Percentiles rank a stretch among this genome's conserved stretches.
Conservation (phyloP, 1,140 invertebrate genomes). For the Drosophila dunni region DNA sequence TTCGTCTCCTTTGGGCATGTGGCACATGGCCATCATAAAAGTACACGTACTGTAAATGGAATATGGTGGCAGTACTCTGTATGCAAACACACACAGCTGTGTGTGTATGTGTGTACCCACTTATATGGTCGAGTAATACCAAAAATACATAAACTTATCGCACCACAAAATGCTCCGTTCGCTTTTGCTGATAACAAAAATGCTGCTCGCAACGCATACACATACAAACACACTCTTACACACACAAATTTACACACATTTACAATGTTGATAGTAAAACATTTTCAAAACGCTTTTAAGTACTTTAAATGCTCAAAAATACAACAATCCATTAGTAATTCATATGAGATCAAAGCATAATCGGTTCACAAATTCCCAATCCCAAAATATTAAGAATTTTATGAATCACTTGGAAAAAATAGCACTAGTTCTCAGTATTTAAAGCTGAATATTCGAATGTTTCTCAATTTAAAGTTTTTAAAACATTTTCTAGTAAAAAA, state of each 20-base stretch:
- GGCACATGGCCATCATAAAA: constrained; percentile 70
- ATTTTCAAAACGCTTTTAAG: constrained; percentile 24
- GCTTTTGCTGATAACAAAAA: constrained; percentile 58
- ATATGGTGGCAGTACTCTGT: constrained; percentile 38
- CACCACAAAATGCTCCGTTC: constrained; percentile 53
- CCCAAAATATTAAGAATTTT: background rate
- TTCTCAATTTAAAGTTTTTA: background rate
- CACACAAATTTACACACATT: constrained; percentile 4
- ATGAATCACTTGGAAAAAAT: no score
- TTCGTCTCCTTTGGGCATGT: constrained; percentile 48
- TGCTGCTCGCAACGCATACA: constrained; percentile 45
- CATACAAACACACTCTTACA: constrained; percentile 8
- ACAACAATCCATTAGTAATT: background rate
- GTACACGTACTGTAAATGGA: constrained; percentile 42
- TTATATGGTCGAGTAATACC: constrained; percentile 68
- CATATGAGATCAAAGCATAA: background rate
- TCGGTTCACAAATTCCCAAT: background rate
- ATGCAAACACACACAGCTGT: constrained; percentile 34
- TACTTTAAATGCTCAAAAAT: constrained; percentile 12
- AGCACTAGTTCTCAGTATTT: background rate
- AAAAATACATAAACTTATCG: constrained; percentile 77
- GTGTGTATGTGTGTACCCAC: constrained; percentile 21
- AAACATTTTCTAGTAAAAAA: background rate
- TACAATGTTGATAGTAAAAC: constrained; percentile 19
- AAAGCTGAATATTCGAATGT: background rate